Conservation (phyloP, 2,888 invertebrate species). For the Brenthis daphne region DNA sequence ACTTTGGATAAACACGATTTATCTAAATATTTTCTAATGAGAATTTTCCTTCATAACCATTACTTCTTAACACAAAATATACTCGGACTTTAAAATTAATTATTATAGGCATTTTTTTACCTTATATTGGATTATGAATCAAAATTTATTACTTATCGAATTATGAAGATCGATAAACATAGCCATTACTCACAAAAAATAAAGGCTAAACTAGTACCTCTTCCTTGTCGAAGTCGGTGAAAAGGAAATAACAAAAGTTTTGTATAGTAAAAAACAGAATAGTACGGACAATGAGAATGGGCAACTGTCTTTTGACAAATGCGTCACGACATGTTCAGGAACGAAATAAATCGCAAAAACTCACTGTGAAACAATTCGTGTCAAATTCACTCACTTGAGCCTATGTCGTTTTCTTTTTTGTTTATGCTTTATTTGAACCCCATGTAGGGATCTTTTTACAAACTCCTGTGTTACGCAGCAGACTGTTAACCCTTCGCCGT, state of each 20-base stretch:
- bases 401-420: slow-evolving; percentile 49
- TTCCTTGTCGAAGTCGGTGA: too few species aligned
- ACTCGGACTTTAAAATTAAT: too few species aligned
- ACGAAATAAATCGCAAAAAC: slow-evolving; percentile 38
- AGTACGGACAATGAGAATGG: slow-evolving; percentile 1
- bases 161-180: too few species aligned
- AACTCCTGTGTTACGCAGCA: slow-evolving; percentile 68
- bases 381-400: slow-evolving; percentile 45
- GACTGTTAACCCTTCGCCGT: slow-evolving; percentile 76
- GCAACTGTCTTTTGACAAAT: slow-evolving; percentile 7
- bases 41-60: neutral
- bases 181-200: neutral
- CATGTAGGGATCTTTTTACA: slow-evolving; percentile 56
- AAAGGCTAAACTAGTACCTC: neutral
- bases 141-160: too few species aligned
- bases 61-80: too few species aligned
- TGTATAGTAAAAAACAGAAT: slow-evolving; percentile 1
- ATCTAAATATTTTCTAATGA: neutral
- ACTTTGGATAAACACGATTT: neutral
- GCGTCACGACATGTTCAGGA: slow-evolving; percentile 18
- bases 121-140: too few species aligned
- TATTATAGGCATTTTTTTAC: too few species aligned
- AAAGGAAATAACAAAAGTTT: neutral
- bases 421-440: slow-evolving; percentile 55
- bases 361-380: slow-evolving; percentile 42